These are phyloP conservation scores for Theonella swinhoei DNA, from an alignment of 37 sponge, comb jelly and placozoan genomes.

Conservation along the genomic window DNA sequence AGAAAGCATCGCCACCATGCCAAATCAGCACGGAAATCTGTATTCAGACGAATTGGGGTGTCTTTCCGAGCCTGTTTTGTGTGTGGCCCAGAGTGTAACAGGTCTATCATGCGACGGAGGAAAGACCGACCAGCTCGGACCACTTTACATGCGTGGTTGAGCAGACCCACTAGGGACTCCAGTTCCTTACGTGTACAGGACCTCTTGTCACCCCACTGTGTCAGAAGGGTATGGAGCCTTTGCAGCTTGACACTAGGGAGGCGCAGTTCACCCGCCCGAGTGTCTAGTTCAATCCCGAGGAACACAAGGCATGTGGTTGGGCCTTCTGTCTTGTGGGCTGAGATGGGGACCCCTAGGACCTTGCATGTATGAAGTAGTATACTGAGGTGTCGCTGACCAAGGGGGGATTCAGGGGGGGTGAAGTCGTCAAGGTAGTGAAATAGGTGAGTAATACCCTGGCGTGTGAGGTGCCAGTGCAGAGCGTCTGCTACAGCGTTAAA, in stretches of 20 bases:
- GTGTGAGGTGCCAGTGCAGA: too few relatives aligned
- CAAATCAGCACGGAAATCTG: background rate
- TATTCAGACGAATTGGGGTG: background rate
- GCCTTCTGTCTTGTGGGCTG: constrained; percentile 17
- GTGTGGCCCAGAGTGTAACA: constrained; percentile 2
- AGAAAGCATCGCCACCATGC: background rate
- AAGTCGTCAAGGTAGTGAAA: constrained; percentile 64
- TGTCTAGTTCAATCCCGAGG: constrained; percentile 16
- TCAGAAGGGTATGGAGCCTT: background rate
- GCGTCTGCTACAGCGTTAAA: too few relatives aligned
- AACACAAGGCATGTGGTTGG: constrained; percentile 20
- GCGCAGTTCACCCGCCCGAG: constrained; percentile 1
- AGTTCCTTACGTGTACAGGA: constrained; percentile 2
- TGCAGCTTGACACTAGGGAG: constrained; percentile 28
- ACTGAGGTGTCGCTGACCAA: background rate
- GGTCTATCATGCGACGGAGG: constrained; percentile 1
- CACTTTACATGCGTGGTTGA: too few relatives aligned
- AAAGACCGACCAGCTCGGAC: background rate
- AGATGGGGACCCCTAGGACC: constrained; percentile 44
- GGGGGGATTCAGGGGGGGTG: constrained; percentile 21
- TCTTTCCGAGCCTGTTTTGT: background rate
- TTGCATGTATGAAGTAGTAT: constrained; percentile 4
- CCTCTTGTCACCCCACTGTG: background rate
- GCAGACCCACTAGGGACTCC: too few relatives aligned
- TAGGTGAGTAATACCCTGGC: too few relatives aligned